Percentiles rank a stretch among this genome's conserved stretches.
Evolutionary conservation across 2,888 invertebrate species (phyloP).

Genomic region (Drosophila fungiperda): DNA sequence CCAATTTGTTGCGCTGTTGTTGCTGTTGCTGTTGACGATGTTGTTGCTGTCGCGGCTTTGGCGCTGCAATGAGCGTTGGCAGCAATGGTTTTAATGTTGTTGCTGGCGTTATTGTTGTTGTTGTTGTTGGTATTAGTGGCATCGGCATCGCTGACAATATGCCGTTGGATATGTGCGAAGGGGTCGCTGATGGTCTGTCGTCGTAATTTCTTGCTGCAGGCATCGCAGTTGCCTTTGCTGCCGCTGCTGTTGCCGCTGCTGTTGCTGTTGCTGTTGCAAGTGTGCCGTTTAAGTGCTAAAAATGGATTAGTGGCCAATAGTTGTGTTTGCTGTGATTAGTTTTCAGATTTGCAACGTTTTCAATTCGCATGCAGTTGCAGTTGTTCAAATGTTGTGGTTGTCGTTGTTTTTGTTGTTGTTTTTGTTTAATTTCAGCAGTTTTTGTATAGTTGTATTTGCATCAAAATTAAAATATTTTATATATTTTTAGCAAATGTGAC

Average conservation of each 20-base stretch:
- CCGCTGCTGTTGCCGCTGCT: constrained; percentile 45
- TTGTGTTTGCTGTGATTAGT: constrained; percentile 78
- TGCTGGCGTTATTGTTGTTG: constrained; percentile 49
- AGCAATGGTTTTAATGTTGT: constrained; percentile 47
- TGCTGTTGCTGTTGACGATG: constrained; percentile 56
- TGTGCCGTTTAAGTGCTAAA: constrained; percentile 81
- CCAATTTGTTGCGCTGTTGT: constrained; percentile 64
- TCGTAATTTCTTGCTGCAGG: constrained; percentile 78
- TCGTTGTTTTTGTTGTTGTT: constrained; percentile 24
- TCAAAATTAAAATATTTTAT: constrained; percentile 24
- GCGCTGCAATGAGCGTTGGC: constrained; percentile 67
- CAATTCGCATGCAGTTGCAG: constrained; percentile 37
- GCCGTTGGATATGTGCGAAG: constrained; percentile 81
- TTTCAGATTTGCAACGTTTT: constrained; percentile 40
- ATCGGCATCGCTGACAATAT: constrained; percentile 61
- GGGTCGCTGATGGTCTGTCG: constrained; percentile 83
- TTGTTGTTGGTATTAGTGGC: constrained; percentile 62
- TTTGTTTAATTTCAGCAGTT: constrained; percentile 16
- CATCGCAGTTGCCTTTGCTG: constrained; percentile 39
- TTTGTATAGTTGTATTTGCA: constrained; percentile 23
- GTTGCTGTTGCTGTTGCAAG: constrained; percentile 24
- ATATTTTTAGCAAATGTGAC: constrained; percentile 43
- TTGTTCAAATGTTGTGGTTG: constrained; percentile 53
- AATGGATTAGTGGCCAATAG: constrained; percentile 83
- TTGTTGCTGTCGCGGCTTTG: constrained; percentile 66